A percentile compares a stretch with the other conserved stretches of the same genome.
Conservation (phyloP, 92 coral and sea anemone species). For the Metridium senile region DNA sequence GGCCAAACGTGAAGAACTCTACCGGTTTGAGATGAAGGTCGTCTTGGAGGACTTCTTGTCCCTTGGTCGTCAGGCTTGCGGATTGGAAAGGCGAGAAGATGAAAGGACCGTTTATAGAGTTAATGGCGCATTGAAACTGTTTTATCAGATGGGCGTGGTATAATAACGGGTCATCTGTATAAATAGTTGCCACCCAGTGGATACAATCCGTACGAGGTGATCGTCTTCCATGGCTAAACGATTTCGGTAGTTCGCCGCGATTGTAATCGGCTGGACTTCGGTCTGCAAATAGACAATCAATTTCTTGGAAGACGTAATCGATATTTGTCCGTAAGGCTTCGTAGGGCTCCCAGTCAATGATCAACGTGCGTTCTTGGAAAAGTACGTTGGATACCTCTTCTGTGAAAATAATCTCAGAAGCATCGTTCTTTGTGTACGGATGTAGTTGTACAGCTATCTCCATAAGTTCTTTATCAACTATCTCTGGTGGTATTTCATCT, state of each 20-base stretch:
- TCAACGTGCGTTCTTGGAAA: conserved; percentile 72
- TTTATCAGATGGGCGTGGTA: conserved; percentile 76
- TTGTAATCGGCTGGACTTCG: conserved; percentile 70
- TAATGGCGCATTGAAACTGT: conserved; percentile 72
- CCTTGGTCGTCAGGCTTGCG: conserved; percentile 52
- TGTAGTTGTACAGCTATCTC: conserved; percentile 45
- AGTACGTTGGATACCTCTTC: conserved; percentile 68
- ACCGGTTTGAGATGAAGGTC: conserved; percentile 68
- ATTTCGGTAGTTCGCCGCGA: conserved; percentile 60
- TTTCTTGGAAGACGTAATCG: conserved; percentile 67
- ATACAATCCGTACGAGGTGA: conserved; percentile 78
- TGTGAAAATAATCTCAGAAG: conserved; percentile 49
- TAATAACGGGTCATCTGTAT: conserved; percentile 77
- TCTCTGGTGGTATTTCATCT: conserved; percentile 37
- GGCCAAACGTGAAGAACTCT: conserved; percentile 87
- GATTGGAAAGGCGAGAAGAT: conserved; percentile 88
- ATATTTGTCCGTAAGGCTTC: conserved; percentile 75
- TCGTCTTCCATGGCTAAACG: conserved; percentile 91
- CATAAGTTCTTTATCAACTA: conserved; percentile 8
- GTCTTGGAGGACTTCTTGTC: conserved; percentile 67
- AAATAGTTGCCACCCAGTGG: conserved; percentile 93
- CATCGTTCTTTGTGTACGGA: conserved; percentile 59
- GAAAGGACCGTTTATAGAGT: conserved; percentile 53
- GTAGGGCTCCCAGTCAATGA: conserved; percentile 97
- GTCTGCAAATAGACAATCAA: conserved; percentile 81